These are phyloP conservation scores for Drosophila obscura DNA, from an alignment of 1,140 invertebrate genomes.

Conservation along the genomic window DNA sequence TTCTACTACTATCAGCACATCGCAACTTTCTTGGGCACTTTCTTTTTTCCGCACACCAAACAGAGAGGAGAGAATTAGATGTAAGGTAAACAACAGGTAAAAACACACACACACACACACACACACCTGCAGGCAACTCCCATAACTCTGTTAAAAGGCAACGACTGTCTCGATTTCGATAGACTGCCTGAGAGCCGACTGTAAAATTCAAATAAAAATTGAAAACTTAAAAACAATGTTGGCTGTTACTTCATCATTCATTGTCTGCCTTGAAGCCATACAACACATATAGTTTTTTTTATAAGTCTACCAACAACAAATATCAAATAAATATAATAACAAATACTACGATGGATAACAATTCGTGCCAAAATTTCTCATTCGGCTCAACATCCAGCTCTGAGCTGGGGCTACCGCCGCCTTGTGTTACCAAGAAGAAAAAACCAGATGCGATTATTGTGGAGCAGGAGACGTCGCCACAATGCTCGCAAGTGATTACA, in stretches of 20 bases:
- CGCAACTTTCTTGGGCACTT: conserved; percentile 47
- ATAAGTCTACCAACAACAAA: not conserved
- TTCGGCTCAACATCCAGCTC: conserved; percentile 32
- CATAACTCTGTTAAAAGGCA: conserved; percentile 26
- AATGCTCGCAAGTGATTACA: conserved; percentile 54
- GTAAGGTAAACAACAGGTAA: conserved; percentile 47
- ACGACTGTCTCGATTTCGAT: conserved; percentile 32
- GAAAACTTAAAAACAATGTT: not conserved
- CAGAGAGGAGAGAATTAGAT: conserved; percentile 34
- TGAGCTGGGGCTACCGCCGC: conserved; percentile 27
- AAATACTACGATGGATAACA: conserved; percentile 39
- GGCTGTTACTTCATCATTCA: too few relatives aligned
- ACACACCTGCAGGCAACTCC: conserved; percentile 11
- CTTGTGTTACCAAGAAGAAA: conserved; percentile 22
- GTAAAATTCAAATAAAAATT: conserved; percentile 4
- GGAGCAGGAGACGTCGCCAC: conserved; percentile 19
- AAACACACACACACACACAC: conserved; percentile 1
- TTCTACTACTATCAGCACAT: not conserved
- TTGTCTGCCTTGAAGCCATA: not conserved
- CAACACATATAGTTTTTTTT: conserved; percentile 16
- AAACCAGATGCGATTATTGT: not conserved
- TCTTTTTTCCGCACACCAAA: conserved; percentile 36
- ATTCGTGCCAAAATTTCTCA: conserved; percentile 61
- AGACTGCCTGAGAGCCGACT: not conserved
- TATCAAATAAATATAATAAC: not conserved